Evolutionary conservation across 2,797 vertebrate species (phyloP), one percentile per base, ranked within the genome.

Genomic region (Hypotaenidia okinawae): DNA sequence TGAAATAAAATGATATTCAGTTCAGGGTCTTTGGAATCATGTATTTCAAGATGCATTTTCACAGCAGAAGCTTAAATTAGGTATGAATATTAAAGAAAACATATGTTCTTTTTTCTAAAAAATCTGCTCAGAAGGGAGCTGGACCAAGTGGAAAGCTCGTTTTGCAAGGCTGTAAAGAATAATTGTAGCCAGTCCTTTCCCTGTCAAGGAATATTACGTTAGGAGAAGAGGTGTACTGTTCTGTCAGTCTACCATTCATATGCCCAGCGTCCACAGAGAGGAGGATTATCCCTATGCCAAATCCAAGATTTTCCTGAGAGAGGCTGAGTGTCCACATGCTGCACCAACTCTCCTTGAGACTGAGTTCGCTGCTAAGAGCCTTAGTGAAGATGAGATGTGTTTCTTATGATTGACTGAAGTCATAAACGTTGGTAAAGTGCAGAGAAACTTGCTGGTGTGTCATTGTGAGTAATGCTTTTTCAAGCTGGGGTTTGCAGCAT

Each of bases 31-130:
- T 90, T 30, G 41, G 41, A 82, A 18, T 82, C 61, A 41, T 52
- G 45, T 73, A 70, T 82, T 88, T 74, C 62, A 64, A 39, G 30
- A 33, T 0, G 2, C 51, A 24, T 79, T 92, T 95, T 84, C 39
- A 63, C 30, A 94, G 54, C 28, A 74, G 70, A 76, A 90, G n/a
- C 57, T 58, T 92, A 57, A 84, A 86, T 67, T 87, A 67, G 23
- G 3, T 89, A 18, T 76, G 47, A 66, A 76, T 86, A 28, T 64
- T 85, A 35, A 91, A 80, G 49, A 84, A 88, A 93, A 77, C 6
- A 2, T 8, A 1, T 28, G 18, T n/a, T 69, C 41, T n/a, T 74
- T 77, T 82, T 81, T 6, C 0, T 1, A 61, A 91, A 83, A 91
- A 17, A 8, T 73, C 21, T 79, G 5, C 67, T 84, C 2, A 0